These are phyloP conservation scores for Myrmecophaga tridactyla DNA, from an alignment of 2,113 vertebrate genomes.

Conservation along the genomic window DNA sequence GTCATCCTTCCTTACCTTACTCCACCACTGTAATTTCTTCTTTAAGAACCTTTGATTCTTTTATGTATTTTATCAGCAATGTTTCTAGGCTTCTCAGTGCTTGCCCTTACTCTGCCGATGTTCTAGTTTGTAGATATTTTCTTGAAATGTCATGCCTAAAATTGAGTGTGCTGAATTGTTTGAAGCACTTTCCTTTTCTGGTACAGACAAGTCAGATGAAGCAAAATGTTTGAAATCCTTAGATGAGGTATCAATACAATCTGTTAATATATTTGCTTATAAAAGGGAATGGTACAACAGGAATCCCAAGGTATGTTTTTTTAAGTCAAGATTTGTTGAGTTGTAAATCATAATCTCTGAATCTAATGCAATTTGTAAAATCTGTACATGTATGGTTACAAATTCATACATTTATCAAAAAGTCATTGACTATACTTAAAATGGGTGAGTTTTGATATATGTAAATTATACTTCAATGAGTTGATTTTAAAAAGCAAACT, in stretches of 20 bases:
- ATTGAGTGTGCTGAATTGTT: slow-evolving; percentile 33
- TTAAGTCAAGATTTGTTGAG: slow-evolving; percentile 34
- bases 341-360: slow-evolving; percentile 24
- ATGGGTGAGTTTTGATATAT: slow-evolving; percentile 6
- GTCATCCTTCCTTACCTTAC: background rate
- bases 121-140: slow-evolving; percentile 37
- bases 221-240: slow-evolving; percentile 39
- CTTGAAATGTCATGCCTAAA: slow-evolving; percentile 10
- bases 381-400: background rate
- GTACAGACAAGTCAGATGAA: slow-evolving; percentile 6
- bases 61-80: background rate
- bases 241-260: background rate
- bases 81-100: background rate
- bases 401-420: slow-evolving; percentile 40
- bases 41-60: slow-evolving; percentile 18
- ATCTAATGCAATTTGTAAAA: slow-evolving; percentile 40
- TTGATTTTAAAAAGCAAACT: slow-evolving; percentile 39
- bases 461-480: slow-evolving; percentile 35
- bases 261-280: background rate
- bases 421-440: background rate
- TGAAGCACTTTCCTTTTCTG: slow-evolving; percentile 38
- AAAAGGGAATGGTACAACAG: background rate
- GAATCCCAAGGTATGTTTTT: slow-evolving; percentile 26
- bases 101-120: background rate
- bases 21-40: background rate